Conservation (phyloP, 2,888 invertebrate species). For the Dioctria linearis region DNA sequence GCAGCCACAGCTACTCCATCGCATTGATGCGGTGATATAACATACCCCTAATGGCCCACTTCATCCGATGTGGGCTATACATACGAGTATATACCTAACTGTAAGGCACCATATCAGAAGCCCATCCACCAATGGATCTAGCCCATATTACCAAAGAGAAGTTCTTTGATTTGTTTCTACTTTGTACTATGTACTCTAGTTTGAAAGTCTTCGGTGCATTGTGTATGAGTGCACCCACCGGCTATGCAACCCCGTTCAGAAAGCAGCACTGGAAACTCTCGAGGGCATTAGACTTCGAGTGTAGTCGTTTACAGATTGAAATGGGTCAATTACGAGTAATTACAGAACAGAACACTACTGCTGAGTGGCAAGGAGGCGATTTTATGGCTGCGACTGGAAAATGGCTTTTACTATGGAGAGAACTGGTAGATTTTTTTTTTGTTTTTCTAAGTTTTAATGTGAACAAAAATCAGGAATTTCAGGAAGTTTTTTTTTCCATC, state of each 20-base stretch:
- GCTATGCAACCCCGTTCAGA: background rate
- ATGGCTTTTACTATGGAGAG: background rate
- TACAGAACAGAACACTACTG: conserved; percentile 21
- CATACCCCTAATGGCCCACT: conserved; percentile 11
- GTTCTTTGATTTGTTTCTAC: conserved; percentile 17
- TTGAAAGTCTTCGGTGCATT: background rate
- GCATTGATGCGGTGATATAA: conserved; percentile 5
- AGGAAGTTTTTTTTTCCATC: too few species aligned
- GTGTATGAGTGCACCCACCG: background rate
- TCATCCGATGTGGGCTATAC: background rate
- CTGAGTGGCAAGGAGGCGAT: background rate
- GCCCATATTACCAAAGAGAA: background rate
- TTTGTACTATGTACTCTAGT: background rate
- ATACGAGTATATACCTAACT: background rate
- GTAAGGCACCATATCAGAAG: too few species aligned
- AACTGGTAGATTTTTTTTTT: background rate
- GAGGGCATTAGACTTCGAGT: conserved; percentile 9
- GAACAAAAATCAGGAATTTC: background rate
- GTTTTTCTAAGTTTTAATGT: background rate
- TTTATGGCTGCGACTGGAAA: background rate
- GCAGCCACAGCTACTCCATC: background rate
- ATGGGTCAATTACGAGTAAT: conserved; percentile 31
- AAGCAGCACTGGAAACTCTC: background rate
- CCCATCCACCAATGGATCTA: background rate
- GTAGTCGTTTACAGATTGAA: conserved; percentile 24